These are phyloP conservation scores for Urophycis tenuis DNA, from an alignment of 2,797 vertebrate species.

Conservation along the genomic window DNA sequence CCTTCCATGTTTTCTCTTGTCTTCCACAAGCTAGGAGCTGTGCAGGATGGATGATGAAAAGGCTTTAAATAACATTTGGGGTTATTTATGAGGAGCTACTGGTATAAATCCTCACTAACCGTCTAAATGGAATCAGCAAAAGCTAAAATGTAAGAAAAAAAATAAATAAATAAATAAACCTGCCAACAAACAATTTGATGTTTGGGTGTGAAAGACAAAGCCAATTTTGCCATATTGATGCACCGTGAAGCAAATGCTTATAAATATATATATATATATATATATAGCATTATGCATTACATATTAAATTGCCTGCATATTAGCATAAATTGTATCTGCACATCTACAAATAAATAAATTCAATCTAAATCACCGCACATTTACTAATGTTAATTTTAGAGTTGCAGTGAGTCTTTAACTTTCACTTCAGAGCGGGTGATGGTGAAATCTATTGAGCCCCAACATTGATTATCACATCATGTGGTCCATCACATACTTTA, in stretches of 20 bases:
- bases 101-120: neutral
- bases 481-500: neutral
- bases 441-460: neutral
- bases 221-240: no score
- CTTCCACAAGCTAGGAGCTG: conserved; percentile 6
- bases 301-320: no score
- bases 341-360: neutral
- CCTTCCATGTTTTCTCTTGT: neutral
- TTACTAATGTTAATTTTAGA: neutral
- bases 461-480: neutral
- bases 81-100: conserved; percentile 3
- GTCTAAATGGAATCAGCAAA: neutral
- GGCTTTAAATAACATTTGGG: neutral
- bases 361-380: neutral
- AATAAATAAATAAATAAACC: conserved; percentile 14
- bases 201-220: neutral
- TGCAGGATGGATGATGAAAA: neutral
- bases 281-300: neutral
- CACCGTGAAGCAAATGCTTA: no score
- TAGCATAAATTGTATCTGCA: neutral
- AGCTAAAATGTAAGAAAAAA: conserved; percentile 9
- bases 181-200: neutral
- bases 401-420: neutral
- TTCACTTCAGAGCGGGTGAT: neutral
- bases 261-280: neutral